Conservation (phyloP, 2,113 vertebrate species). For the Arvicanthis niloticus region DNA sequence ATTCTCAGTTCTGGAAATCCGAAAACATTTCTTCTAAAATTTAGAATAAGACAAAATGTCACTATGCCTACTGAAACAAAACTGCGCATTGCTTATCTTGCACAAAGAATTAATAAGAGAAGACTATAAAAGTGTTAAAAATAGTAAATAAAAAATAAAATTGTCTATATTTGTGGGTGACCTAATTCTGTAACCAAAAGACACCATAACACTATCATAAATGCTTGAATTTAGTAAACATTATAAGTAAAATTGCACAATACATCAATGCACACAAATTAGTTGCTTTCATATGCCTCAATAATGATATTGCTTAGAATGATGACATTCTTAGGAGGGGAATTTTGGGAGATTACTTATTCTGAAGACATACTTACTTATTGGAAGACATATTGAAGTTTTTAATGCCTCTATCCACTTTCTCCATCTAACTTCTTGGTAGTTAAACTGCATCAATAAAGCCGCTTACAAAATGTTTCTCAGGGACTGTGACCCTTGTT, state of each 20-base stretch:
- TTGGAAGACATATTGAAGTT: not conserved
- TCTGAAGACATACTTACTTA: not conserved
- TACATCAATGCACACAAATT: not conserved
- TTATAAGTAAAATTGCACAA: not conserved
- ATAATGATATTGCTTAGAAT: not conserved
- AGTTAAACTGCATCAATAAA: conserved; percentile 15
- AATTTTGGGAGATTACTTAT: not conserved
- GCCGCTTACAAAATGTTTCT: not conserved
- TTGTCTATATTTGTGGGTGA: not conserved
- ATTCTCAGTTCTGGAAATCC: not conserved
- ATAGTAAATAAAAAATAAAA: not conserved
- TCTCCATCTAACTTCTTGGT: not conserved
- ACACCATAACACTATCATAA: not conserved
- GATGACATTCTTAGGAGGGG: not conserved
- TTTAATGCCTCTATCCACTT: not conserved
- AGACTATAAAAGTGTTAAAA: not conserved
- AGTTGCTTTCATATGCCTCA: not conserved
- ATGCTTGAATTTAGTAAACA: not conserved
- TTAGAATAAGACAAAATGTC: not conserved
- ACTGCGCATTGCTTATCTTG: not conserved
- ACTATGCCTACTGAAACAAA: not conserved
- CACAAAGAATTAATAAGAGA: not conserved
- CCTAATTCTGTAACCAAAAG: not conserved
- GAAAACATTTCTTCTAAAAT: not conserved
- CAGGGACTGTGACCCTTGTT: not conserved